These are phyloP conservation scores for Ooceraea biroi DNA, from an alignment of 1,140 invertebrate species.

Conservation along the genomic window DNA sequence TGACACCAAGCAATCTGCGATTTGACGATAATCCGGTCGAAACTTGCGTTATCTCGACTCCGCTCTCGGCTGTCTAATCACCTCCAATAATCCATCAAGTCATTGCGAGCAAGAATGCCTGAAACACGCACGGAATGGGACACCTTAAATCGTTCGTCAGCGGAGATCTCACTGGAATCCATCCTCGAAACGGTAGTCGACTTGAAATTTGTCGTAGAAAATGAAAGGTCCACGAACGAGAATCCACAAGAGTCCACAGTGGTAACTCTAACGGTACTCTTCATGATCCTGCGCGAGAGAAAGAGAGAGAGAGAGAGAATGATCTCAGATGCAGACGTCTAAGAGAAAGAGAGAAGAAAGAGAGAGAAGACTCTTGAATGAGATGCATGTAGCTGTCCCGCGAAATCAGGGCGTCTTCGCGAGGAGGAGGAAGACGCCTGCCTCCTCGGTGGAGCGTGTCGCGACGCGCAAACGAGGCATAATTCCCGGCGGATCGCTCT, in stretches of 20 bases:
- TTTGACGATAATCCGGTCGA: constrained; percentile 18
- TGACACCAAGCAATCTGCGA: background rate
- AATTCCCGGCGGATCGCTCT: constrained; percentile 64
- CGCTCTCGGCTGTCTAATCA: background rate
- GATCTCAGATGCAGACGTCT: no score
- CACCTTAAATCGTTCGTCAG: no score
- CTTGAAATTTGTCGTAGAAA: no score
- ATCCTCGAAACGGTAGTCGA: no score
- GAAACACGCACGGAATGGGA: no score
- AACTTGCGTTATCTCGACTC: background rate
- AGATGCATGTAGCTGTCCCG: background rate
- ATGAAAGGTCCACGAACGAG: no score
- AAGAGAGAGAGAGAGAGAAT: no score
- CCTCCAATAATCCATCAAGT: background rate
- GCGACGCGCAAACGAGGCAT: constrained; percentile 23
- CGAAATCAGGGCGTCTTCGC: constrained; percentile 12
- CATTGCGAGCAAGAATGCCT: background rate
- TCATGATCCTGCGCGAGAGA: no score
- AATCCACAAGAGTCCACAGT: no score
- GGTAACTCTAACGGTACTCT: no score
- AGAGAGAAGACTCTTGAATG: constrained; percentile 13
- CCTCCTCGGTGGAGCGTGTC: background rate
- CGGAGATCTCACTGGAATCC: no score
- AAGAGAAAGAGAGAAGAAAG: no score
- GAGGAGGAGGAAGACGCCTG: constrained; percentile 1